Conservation (phyloP, 92 coral and sea anemone species). For the Zoanthus sansibaricus region DNA sequence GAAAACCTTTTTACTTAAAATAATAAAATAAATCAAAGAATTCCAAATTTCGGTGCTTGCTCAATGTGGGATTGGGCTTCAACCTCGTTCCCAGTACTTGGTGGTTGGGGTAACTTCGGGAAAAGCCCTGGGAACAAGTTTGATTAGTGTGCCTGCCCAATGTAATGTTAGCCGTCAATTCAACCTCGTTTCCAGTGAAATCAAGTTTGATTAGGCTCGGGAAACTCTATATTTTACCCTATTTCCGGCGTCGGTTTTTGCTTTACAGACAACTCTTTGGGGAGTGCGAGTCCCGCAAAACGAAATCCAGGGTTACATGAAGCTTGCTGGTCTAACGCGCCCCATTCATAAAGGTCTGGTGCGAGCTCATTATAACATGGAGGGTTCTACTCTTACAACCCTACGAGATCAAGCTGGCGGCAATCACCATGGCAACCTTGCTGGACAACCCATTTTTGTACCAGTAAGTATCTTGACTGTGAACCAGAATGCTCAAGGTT, state of each 20-base stretch:
- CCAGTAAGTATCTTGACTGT: slow-evolving; percentile 64
- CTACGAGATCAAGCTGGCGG: slow-evolving; percentile 82
- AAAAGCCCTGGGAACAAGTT: no score
- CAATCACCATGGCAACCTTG: slow-evolving; percentile 78
- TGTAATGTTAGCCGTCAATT: no score
- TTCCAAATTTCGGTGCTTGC: no score
- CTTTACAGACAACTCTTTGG: slow-evolving; percentile 84
- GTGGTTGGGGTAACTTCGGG: no score
- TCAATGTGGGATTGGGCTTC: no score
- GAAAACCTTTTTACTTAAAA: no score
- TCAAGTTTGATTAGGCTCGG: no score
- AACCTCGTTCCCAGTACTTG: no score
- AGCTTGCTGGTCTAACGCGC: slow-evolving; percentile 89
- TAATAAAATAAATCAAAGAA: no score
- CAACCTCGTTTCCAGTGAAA: no score
- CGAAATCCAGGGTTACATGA: slow-evolving; percentile 88
- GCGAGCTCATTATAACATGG: slow-evolving; percentile 93
- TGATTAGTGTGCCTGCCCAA: no score
- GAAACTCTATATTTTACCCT: not conserved
- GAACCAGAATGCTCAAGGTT: no score
- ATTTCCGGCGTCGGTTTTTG: not conserved
- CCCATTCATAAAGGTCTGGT: slow-evolving; percentile 95
- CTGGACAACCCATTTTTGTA: slow-evolving; percentile 80
- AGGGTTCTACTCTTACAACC: slow-evolving; percentile 62
- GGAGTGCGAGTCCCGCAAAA: slow-evolving; percentile 78